A percentile compares a stretch with the other conserved stretches of the same genome.
Evolutionary conservation across 2,888 invertebrate genomes (phyloP).

Genomic region (Drosophila anomelani): DNA sequence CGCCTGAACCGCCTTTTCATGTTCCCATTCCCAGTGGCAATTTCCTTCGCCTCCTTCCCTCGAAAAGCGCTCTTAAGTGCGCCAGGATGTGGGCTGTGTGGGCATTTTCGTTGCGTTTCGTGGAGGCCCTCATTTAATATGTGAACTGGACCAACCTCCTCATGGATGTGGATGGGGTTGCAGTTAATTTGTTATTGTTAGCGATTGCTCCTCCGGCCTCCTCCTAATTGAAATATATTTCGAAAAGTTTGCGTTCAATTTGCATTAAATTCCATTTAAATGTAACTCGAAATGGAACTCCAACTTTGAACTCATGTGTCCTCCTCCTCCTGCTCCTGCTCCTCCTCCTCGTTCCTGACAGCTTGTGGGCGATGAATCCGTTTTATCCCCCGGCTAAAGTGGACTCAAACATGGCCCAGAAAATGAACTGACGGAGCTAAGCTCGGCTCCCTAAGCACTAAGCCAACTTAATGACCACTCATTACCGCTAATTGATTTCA

Average conservation of each 20-base stretch:
- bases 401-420: slow-evolving; percentile 6
- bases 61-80: slow-evolving; percentile 56
- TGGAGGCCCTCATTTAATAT: slow-evolving; percentile 71
- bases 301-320: background rate
- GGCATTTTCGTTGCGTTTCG: slow-evolving; percentile 57
- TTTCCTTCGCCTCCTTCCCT: background rate
- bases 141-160: slow-evolving; percentile 49
- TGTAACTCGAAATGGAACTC: slow-evolving; percentile 7
- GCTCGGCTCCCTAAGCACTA: slow-evolving; percentile 29
- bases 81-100: slow-evolving; percentile 1
- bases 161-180: slow-evolving; percentile 10
- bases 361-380: slow-evolving; percentile 7
- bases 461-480: slow-evolving; percentile 83
- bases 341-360: background rate
- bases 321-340: background rate
- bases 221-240: slow-evolving; percentile 73
- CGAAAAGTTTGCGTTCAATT: slow-evolving; percentile 69
- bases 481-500: slow-evolving; percentile 85
- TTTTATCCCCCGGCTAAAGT: slow-evolving; percentile 5
- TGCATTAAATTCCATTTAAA: slow-evolving; percentile 55
- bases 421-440: slow-evolving; percentile 29
- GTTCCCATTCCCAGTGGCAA: background rate
- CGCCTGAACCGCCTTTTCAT: slow-evolving; percentile 20
- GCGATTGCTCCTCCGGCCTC: slow-evolving; percentile 32
- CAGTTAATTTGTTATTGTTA: slow-evolving; percentile 78